Evolutionary conservation across 2,888 invertebrate genomes (phyloP).

Genomic region (Gandaritis pyraliata): DNA sequence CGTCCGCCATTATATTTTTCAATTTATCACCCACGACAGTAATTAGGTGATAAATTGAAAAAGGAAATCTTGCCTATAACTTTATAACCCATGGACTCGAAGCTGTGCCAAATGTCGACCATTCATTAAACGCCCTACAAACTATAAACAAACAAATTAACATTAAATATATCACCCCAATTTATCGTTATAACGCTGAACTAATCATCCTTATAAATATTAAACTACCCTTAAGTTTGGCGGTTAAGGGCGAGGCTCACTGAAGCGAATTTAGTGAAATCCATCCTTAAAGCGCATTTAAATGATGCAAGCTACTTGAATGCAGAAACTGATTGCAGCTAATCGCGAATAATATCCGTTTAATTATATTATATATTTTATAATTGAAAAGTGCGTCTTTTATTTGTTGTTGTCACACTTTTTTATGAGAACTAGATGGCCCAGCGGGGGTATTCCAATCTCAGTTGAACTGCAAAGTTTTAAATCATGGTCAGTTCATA

Average conservation of each 20-base stretch:
- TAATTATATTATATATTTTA: too few species aligned
- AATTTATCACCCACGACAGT: too few species aligned
- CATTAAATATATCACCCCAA: slow-evolving; percentile 43
- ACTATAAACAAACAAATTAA: slow-evolving; percentile 50
- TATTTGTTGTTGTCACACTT: too few species aligned
- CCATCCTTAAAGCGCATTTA: background rate
- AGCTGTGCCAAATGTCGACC: slow-evolving; percentile 29
- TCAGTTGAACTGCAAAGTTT: too few species aligned
- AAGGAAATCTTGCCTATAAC: too few species aligned
- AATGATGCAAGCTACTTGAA: background rate
- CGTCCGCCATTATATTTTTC: too few species aligned
- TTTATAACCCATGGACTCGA: slow-evolving; percentile 10
- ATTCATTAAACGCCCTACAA: slow-evolving; percentile 38
- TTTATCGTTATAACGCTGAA: slow-evolving; percentile 37
- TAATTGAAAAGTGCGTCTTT: too few species aligned
- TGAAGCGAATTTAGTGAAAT: slow-evolving; percentile 8
- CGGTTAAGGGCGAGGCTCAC: slow-evolving; percentile 20
- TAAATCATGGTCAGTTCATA: too few species aligned
- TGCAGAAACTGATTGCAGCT: background rate
- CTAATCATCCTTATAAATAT: slow-evolving; percentile 46
- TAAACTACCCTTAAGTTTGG: slow-evolving; percentile 42
- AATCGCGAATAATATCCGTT: too few species aligned
- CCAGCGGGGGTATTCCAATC: too few species aligned
- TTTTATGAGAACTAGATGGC: too few species aligned
- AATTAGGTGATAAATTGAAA: too few species aligned